Percentiles rank a stretch among this genome's conserved stretches.
Evolutionary conservation across 2,797 vertebrate species (phyloP).

Genomic region (Thunnus albacares): DNA sequence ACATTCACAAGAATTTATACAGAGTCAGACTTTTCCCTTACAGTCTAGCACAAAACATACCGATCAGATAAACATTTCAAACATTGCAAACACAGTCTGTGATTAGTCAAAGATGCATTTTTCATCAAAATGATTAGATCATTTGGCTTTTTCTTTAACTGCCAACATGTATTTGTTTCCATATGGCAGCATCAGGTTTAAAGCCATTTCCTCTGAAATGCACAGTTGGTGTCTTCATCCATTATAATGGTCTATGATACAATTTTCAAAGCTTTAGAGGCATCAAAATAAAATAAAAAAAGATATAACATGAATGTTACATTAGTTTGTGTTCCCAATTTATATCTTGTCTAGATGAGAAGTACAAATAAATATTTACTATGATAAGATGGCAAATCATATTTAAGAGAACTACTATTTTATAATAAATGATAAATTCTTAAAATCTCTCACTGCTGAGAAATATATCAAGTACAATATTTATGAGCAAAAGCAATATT

Average conservation of each 20-base stretch:
- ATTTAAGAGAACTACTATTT: slow-evolving; percentile 17
- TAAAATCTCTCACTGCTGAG: slow-evolving; percentile 3
- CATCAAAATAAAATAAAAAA: slow-evolving; percentile 3
- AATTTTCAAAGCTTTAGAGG: slow-evolving; percentile 29
- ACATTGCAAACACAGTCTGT: background rate
- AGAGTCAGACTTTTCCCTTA: background rate
- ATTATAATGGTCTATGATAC: slow-evolving; percentile 6
- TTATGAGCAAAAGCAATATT: slow-evolving; percentile 45
- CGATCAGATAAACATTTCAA: background rate
- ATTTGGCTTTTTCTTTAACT: slow-evolving; percentile 9
- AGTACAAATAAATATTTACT: background rate
- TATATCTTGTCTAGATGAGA: background rate
- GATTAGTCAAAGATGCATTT: background rate
- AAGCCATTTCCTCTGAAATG: slow-evolving; percentile 26
- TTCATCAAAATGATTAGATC: slow-evolving; percentile 8
- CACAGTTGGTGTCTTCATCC: slow-evolving; percentile 19
- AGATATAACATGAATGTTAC: background rate
- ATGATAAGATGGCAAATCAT: background rate
- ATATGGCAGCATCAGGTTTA: slow-evolving; percentile 11
- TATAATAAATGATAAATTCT: slow-evolving; percentile 26
- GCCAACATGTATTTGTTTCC: slow-evolving; percentile 18
- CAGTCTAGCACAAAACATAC: background rate
- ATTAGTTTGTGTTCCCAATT: background rate
- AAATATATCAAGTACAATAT: slow-evolving; percentile 47
- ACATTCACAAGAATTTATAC: background rate